Evolutionary conservation across 2,888 invertebrate species (phyloP).

Genomic region (Rotaria sp.): DNA sequence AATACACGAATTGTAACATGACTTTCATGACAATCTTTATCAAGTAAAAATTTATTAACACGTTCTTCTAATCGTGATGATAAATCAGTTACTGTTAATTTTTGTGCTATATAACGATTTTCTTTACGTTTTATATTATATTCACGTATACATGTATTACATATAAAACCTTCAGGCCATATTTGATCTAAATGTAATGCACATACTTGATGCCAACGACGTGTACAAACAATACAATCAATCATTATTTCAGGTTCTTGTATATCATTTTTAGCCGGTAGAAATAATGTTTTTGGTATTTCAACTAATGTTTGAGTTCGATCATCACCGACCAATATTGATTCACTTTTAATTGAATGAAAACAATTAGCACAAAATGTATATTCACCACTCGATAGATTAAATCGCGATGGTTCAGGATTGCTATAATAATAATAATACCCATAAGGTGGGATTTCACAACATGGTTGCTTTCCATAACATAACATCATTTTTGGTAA

Average conservation of each 20-base stretch:
- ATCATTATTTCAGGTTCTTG: constrained; percentile 63
- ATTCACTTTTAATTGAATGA: constrained; percentile 95
- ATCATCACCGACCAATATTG: constrained; percentile 92
- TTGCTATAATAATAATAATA: too few species aligned
- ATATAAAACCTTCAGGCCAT: constrained; percentile 73
- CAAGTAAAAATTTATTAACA: constrained; percentile 87
- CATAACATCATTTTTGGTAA: too few species aligned
- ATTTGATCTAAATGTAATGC: constrained; percentile 89
- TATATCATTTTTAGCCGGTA: constrained; percentile 42
- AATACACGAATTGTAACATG: constrained; percentile 94
- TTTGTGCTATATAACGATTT: constrained; percentile 24
- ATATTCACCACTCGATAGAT: constrained; percentile 71
- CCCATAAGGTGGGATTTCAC: too few species aligned
- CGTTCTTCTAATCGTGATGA: constrained; percentile 93
- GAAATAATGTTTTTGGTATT: constrained; percentile 43
- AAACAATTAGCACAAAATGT: constrained; percentile 99
- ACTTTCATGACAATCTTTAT: constrained; percentile 77
- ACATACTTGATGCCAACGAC: constrained; percentile 94
- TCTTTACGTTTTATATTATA: constrained; percentile 70
- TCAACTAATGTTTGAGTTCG: constrained; percentile 68
- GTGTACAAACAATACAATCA: constrained; percentile 85
- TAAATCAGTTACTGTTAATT: constrained; percentile 69
- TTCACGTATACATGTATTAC: constrained; percentile 89
- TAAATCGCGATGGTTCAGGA: too few species aligned
- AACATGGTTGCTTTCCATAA: too few species aligned